Conservation (phyloP, 2,797 vertebrate species). For the Xenentodon cancila region DNA sequence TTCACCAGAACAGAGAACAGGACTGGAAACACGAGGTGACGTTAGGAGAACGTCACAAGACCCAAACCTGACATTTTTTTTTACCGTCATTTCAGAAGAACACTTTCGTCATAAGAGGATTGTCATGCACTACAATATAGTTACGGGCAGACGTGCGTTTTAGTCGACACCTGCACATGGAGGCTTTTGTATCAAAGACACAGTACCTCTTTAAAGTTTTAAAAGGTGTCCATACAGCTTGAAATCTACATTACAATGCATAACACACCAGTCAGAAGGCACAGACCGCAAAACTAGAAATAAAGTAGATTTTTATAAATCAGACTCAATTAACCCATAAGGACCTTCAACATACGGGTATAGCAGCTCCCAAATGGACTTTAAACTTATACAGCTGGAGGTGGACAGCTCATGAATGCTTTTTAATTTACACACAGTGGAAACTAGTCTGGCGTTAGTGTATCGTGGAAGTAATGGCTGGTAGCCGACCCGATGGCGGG, state of each 20-base stretch:
- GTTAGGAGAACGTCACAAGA: background rate
- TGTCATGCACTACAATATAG: too few species aligned
- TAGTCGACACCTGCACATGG: background rate
- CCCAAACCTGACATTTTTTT: background rate
- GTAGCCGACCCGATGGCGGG: constrained; percentile 23
- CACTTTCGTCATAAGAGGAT: too few species aligned
- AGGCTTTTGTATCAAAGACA: background rate
- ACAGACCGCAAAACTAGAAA: background rate
- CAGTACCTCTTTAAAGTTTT: background rate
- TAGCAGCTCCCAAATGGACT: background rate
- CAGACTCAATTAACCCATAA: background rate
- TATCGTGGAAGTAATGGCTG: too few species aligned
- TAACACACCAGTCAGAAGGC: background rate
- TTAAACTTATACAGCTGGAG: background rate
- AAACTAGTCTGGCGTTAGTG: background rate
- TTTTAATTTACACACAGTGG: background rate
- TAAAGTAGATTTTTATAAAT: background rate
- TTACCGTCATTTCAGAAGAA: accelerated
- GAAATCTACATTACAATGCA: background rate
- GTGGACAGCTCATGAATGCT: constrained; percentile 6
- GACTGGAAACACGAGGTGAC: background rate
- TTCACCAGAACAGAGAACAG: background rate
- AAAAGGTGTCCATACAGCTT: background rate
- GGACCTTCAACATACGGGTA: background rate
- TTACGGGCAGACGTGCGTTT: too few species aligned